Percentiles rank a stretch among this genome's conserved stretches.
These are phyloP conservation scores for Protonibea diacanthus DNA, from an alignment of 2,797 vertebrate species.

Conservation along the genomic window DNA sequence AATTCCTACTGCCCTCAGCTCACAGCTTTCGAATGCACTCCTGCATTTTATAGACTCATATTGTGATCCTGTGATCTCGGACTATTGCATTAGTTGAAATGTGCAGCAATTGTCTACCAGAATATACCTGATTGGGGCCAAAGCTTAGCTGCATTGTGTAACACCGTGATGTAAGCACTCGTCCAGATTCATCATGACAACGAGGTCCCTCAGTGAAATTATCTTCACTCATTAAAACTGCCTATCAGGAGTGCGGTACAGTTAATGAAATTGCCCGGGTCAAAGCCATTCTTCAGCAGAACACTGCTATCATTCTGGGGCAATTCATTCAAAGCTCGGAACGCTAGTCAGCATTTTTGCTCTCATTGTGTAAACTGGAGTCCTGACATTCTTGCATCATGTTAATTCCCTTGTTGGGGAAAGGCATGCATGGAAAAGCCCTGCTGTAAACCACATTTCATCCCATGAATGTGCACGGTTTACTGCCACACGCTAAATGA, in stretches of 20 bases:
- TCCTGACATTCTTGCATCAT: constrained; percentile 38
- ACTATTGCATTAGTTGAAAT: constrained; percentile 45
- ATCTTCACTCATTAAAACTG: constrained; percentile 75
- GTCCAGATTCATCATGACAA: constrained; percentile 58
- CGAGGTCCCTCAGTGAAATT: constrained; percentile 65
- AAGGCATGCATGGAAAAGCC: constrained; percentile 37
- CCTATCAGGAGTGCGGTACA: constrained; percentile 58
- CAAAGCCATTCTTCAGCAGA: constrained; percentile 59
- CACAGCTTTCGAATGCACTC: constrained; percentile 35
- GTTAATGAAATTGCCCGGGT: constrained; percentile 71
- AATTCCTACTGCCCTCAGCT: constrained; percentile 49
- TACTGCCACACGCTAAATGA: constrained; percentile 24
- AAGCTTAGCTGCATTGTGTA: constrained; percentile 35
- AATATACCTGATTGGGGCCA: constrained; percentile 35
- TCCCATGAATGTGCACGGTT: constrained; percentile 32
- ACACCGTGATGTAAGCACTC: constrained; percentile 53
- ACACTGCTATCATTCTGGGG: constrained; percentile 42
- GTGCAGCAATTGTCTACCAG: constrained; percentile 31
- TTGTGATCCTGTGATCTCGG: constrained; percentile 34
- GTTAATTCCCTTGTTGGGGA: constrained; percentile 42
- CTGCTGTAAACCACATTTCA: constrained; percentile 36
- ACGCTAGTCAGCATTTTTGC: constrained; percentile 46
- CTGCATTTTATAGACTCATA: constrained; percentile 45
- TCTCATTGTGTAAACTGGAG: constrained; percentile 21
- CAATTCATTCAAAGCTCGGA: constrained; percentile 42